Evolutionary conservation across 92 coral and sea anemone species (phyloP).

Genomic region (Palythoa grandis): DNA sequence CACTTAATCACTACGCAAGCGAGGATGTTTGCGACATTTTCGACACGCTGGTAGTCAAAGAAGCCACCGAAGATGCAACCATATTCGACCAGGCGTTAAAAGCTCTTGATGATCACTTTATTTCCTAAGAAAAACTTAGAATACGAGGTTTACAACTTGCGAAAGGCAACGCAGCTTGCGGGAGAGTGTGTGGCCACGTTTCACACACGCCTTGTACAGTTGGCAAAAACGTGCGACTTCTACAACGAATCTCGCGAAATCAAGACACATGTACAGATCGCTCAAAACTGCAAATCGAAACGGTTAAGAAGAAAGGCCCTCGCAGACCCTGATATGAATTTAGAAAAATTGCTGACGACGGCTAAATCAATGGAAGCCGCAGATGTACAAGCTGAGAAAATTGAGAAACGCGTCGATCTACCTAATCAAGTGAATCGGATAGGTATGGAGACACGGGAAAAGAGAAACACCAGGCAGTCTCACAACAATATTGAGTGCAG

Average conservation of each 20-base stretch:
- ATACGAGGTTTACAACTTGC: conserved; percentile 43
- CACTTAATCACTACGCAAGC: conserved; percentile 33
- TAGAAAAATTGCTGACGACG: conserved; percentile 29
- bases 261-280: conserved; percentile 56
- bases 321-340: conserved; percentile 40
- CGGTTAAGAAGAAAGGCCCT: conserved; percentile 45
- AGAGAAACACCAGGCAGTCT: not conserved
- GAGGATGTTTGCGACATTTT: conserved; percentile 53
- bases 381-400: conserved; percentile 28
- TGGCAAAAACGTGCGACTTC: not conserved
- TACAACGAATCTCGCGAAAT: not conserved
- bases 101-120: conserved; percentile 34
- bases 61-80: not conserved
- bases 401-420: conserved; percentile 1
- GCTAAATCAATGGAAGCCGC: conserved; percentile 50
- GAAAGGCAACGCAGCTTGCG: conserved; percentile 46
- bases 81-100: not conserved
- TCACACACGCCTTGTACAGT: too few relatives aligned
- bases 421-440: not conserved
- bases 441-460: not conserved
- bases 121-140: conserved; percentile 39
- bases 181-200: conserved; percentile 18
- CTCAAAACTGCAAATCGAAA: conserved; percentile 44
- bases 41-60: not conserved
- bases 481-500: not conserved